Percentiles rank a stretch among this genome's conserved stretches.
Evolutionary conservation across 2,113 vertebrate genomes (phyloP).

Genomic region (Rana temporaria): DNA sequence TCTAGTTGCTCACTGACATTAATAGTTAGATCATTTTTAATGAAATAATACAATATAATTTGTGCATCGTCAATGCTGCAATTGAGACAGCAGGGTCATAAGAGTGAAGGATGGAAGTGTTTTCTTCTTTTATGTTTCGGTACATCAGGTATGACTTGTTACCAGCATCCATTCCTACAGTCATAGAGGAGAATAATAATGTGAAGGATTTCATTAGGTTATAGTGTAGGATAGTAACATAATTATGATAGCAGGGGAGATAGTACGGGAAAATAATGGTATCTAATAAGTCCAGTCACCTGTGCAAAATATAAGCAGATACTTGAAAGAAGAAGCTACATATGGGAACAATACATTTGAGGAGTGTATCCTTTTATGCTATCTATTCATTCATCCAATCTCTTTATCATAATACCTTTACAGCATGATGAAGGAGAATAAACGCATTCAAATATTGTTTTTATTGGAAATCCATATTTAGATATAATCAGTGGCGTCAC

Average conservation of each 20-base stretch:
- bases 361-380: neutral
- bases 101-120: neutral
- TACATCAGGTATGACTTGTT: conserved; percentile 15
- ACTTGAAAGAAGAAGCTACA: conserved; percentile 3
- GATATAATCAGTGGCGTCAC: no score
- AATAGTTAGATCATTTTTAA: no score
- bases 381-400: neutral
- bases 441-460: neutral
- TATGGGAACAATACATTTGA: neutral
- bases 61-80: neutral
- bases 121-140: conserved; percentile 16
- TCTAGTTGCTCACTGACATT: no score
- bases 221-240: conserved; percentile 20
- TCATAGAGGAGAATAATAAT: conserved; percentile 1
- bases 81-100: conserved; percentile 11
- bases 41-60: no score
- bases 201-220: conserved; percentile 25
- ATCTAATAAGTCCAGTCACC: conserved; percentile 12
- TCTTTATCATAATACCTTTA: neutral
- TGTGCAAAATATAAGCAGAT: conserved; percentile 13
- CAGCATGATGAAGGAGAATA: neutral
- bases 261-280: conserved; percentile 29
- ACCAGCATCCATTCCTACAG: conserved; percentile 7
- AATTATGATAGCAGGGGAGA: conserved; percentile 40
- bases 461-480: no score